Conservation (phyloP, 2,113 vertebrate species). For the Craseonycteris thonglongyai region DNA sequence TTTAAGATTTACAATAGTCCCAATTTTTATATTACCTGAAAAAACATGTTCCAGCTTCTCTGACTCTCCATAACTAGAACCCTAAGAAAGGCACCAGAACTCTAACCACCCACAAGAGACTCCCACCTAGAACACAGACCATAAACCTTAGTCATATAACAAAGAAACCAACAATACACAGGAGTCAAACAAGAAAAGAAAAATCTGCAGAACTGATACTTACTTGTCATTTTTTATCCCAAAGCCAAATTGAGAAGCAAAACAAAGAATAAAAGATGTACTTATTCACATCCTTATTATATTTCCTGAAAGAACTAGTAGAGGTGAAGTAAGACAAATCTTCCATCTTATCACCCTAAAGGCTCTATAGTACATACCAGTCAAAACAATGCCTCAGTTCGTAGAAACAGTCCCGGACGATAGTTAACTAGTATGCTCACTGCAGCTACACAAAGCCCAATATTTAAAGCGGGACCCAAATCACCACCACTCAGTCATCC, state of each 20-base stretch:
- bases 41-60: neutral
- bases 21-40: slow-evolving; percentile 24
- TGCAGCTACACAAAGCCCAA: slow-evolving; percentile 49
- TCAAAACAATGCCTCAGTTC: slow-evolving; percentile 45
- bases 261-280: slow-evolving; percentile 25
- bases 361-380: neutral
- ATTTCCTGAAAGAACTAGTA: slow-evolving; percentile 13
- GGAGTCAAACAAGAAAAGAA: slow-evolving; percentile 25
- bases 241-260: slow-evolving; percentile 21
- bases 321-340: slow-evolving; percentile 38
- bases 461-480: slow-evolving; percentile 39
- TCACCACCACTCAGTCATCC: slow-evolving; percentile 58
- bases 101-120: neutral
- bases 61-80: neutral
- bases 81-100: slow-evolving; percentile 16
- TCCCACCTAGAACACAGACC: slow-evolving; percentile 39
- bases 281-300: neutral
- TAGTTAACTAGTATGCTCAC: neutral
- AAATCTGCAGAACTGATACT: neutral
- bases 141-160: slow-evolving; percentile 44
- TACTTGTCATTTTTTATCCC: neutral
- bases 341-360: slow-evolving; percentile 56
- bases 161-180: slow-evolving; percentile 55
- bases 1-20: neutral
- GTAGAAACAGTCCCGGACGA: neutral